Conservation (phyloP, 2,113 vertebrate genomes). For the Synchiropus splendidus region DNA sequence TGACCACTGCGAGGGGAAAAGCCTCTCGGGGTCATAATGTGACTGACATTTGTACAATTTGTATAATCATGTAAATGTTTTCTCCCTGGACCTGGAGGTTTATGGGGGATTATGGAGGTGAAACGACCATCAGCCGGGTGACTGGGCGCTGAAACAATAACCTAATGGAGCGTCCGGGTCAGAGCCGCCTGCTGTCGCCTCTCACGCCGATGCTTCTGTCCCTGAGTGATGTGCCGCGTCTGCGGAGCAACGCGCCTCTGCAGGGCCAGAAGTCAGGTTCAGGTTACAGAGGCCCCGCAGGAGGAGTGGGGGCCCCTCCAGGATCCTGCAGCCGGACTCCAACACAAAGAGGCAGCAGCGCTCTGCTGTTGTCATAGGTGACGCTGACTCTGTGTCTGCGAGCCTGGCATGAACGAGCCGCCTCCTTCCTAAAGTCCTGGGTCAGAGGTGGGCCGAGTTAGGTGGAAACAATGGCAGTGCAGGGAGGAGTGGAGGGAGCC, state of each 20-base stretch:
- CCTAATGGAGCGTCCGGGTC: conserved; percentile 30
- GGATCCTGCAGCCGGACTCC: conserved; percentile 25
- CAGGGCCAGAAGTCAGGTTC: conserved; percentile 35
- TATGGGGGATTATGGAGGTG: no score
- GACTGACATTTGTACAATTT: no score
- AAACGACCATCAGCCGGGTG: no score
- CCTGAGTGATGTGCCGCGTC: not conserved
- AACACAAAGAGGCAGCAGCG: conserved; percentile 22
- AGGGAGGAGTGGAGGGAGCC: conserved; percentile 28
- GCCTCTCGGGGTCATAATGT: no score
- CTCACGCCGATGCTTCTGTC: conserved; percentile 8
- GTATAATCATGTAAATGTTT: no score
- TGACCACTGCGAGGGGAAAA: no score
- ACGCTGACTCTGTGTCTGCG: conserved; percentile 21
- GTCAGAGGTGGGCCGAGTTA: conserved; percentile 53
- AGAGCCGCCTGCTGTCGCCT: conserved; percentile 1
- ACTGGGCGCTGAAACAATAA: conserved; percentile 9
- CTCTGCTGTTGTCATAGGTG: conserved; percentile 50
- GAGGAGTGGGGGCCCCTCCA: conserved; percentile 10
- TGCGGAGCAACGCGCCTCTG: conserved; percentile 6
- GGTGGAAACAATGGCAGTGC: conserved; percentile 37
- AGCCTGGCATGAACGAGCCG: conserved; percentile 9
- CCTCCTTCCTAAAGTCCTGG: conserved; percentile 27
- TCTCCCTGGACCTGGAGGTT: no score
- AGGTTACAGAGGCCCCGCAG: conserved; percentile 16